Conservation (phyloP, 2,888 invertebrate genomes). For the Polylopha cassiicola region DNA sequence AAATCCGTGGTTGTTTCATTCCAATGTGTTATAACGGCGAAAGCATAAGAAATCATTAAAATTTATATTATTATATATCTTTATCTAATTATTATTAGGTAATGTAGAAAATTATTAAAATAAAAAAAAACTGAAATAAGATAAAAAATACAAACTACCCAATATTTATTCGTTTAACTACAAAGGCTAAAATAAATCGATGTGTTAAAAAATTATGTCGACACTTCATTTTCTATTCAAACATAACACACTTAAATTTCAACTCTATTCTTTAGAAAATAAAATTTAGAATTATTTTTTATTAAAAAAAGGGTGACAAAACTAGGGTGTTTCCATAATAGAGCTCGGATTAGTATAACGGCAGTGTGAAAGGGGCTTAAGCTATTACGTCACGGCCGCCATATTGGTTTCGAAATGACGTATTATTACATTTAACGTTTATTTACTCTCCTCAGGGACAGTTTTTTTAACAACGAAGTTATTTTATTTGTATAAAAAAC, state of each 20-base stretch:
- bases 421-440: slow-evolving; percentile 22
- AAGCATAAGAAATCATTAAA: no score
- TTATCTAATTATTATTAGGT: no score
- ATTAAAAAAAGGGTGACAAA: slow-evolving; percentile 38
- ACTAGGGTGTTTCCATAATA: slow-evolving; percentile 58
- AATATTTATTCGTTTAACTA: no score
- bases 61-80: no score
- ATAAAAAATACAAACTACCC: background rate
- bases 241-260: slow-evolving; percentile 21
- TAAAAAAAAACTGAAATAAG: no score
- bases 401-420: slow-evolving; percentile 12
- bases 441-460: no score
- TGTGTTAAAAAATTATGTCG: slow-evolving; percentile 5
- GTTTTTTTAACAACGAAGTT: no score
- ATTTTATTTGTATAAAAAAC: no score
- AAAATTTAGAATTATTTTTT: slow-evolving; percentile 3
- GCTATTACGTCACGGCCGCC: slow-evolving; percentile 61
- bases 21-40: no score
- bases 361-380: slow-evolving; percentile 61
- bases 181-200: slow-evolving; percentile 15
- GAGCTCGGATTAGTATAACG: slow-evolving; percentile 53
- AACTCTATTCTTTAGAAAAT: slow-evolving; percentile 28
- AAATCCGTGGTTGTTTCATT: no score
- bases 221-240: slow-evolving; percentile 6
- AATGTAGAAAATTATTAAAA: no score